Evolutionary conservation across 2,113 vertebrate species (phyloP).

Genomic region (Panurus biarmicus): DNA sequence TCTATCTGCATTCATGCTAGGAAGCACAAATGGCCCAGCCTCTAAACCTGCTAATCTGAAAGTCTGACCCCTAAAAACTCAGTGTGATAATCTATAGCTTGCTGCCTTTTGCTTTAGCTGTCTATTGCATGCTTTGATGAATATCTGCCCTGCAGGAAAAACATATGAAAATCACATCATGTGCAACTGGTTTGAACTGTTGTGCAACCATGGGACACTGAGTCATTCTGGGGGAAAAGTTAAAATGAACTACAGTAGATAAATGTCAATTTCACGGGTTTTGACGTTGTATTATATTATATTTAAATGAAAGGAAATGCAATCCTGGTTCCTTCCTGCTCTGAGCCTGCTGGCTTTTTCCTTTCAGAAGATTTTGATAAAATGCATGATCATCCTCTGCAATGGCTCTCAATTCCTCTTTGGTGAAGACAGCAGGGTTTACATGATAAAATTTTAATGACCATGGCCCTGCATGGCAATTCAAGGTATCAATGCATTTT

Average conservation of each 20-base stretch:
- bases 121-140: constrained; percentile 59
- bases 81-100: constrained; percentile 53
- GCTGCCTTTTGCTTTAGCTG: constrained; percentile 42
- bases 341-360: neutral
- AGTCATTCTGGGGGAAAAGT: constrained; percentile 56
- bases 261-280: constrained; percentile 61
- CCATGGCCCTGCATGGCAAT: constrained; percentile 60
- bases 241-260: constrained; percentile 63
- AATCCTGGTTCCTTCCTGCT: constrained; percentile 31
- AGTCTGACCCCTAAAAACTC: constrained; percentile 56
- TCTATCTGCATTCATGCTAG: neutral
- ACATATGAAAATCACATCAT: constrained; percentile 54
- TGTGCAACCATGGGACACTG: constrained; percentile 52
- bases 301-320: constrained; percentile 69
- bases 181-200: constrained; percentile 59
- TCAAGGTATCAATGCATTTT: constrained; percentile 60
- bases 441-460: constrained; percentile 76
- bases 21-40: neutral
- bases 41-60: constrained; percentile 49
- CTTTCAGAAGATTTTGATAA: constrained; percentile 69
- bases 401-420: constrained; percentile 65
- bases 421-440: constrained; percentile 62
- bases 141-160: constrained; percentile 59
- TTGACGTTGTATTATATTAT: constrained; percentile 42
- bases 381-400: constrained; percentile 62